phyloP scores from a whole-genome alignment of 2,797 vertebrate genomes.

The Gallinago solitaria region DNA sequence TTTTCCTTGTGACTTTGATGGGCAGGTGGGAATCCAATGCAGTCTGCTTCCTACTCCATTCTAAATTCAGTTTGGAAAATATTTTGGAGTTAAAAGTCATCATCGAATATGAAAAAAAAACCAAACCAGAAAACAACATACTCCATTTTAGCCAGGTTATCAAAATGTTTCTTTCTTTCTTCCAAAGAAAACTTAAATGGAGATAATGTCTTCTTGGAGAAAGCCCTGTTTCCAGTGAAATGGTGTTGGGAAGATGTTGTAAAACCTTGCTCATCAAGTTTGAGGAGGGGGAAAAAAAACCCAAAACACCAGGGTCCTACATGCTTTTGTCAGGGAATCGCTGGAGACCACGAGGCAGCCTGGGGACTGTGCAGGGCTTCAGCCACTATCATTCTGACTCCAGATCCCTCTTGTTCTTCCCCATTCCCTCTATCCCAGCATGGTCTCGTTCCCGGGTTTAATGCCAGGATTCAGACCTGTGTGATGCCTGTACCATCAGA shows the following conservation, averaged over 20 bases:
- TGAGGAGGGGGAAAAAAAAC: too few relatives aligned
- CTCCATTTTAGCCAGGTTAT: neutral
- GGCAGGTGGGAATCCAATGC: accelerated
- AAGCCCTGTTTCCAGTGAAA: neutral
- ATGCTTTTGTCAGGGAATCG: neutral
- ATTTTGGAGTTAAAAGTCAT: neutral
- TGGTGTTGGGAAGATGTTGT: neutral
- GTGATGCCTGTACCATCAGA: neutral
- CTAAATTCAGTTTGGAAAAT: neutral
- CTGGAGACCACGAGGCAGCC: neutral
- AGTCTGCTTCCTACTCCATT: neutral
- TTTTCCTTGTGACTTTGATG: neutral
- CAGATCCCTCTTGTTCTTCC: neutral
- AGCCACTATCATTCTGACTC: neutral
- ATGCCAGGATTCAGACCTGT: neutral
- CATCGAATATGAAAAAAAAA: neutral
- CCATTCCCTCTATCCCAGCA: neutral
- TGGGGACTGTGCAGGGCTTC: neutral
- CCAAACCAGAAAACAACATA: neutral
- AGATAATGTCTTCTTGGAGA: neutral
- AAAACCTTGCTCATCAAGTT: neutral
- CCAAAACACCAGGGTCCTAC: neutral
- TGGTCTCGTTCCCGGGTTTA: neutral
- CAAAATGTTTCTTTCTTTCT: neutral
- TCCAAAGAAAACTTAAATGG: neutral